Percentiles rank a stretch among this genome's conserved stretches.
Evolutionary conservation across 2,113 vertebrate genomes (phyloP).

Genomic region (Pogonocichla stellata): DNA sequence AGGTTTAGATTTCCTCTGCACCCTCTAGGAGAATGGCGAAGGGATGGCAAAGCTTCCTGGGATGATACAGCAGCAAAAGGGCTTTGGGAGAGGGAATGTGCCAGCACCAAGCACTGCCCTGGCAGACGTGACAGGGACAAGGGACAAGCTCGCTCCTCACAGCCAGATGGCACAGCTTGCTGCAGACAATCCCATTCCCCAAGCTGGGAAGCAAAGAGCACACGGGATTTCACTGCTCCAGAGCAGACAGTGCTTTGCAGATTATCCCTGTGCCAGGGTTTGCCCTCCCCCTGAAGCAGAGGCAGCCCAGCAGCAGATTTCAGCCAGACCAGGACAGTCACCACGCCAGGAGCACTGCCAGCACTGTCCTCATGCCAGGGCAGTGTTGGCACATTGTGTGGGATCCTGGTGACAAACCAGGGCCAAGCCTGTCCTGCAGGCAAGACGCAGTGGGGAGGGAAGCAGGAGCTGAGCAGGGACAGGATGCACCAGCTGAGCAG

Average conservation of each 20-base stretch:
- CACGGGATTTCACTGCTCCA: background rate
- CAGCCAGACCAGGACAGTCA: background rate
- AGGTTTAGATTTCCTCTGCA: background rate
- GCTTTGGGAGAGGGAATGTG: background rate
- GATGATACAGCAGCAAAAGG: background rate
- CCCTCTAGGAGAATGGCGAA: background rate
- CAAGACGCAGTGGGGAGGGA: background rate
- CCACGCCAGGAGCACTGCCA: accelerated
- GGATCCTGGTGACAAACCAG: background rate
- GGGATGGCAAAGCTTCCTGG: background rate
- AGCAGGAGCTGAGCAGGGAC: background rate
- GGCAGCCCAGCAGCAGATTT: background rate
- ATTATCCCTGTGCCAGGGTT: background rate
- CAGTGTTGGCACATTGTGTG: background rate
- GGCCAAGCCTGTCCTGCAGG: slow-evolving; percentile 42
- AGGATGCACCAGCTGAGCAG: background rate
- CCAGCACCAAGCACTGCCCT: background rate
- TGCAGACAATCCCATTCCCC: background rate
- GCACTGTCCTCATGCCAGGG: accelerated
- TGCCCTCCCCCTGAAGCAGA: accelerated
- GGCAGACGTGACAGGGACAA: background rate
- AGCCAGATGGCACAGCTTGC: background rate
- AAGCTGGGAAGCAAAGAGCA: background rate
- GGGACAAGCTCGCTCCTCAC: accelerated
- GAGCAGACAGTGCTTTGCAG: background rate